Evolutionary conservation across 2,888 invertebrate species (phyloP).

Genomic region (Stenolophus ochropezus): DNA sequence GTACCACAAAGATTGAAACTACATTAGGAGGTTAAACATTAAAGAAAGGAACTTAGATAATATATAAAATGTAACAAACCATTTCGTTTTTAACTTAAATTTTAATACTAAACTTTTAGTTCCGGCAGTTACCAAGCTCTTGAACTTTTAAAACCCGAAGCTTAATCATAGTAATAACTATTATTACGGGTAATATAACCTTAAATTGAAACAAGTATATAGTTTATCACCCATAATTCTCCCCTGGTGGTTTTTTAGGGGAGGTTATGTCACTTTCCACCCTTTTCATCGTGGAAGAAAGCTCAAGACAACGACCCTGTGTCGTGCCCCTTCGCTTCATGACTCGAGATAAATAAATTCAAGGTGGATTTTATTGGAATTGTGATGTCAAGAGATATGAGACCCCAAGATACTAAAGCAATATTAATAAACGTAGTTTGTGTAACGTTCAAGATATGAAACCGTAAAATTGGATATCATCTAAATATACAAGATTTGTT

Average conservation of each 20-base stretch:
- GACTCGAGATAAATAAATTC: constrained; percentile 61
- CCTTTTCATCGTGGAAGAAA: not conserved
- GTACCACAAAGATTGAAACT: not conserved
- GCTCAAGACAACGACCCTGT: constrained; percentile 7
- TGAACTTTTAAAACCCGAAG: not conserved
- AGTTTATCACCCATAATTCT: not conserved
- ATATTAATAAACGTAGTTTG: constrained; percentile 58
- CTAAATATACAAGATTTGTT: constrained; percentile 31
- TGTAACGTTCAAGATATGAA: constrained; percentile 33
- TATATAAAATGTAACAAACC: not conserved
- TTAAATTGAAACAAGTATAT: constrained; percentile 8
- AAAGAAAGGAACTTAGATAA: not conserved
- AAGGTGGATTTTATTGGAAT: constrained; percentile 63
- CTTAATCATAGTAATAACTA: not conserved
- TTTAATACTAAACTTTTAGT: not conserved
- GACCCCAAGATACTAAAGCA: constrained; percentile 46
- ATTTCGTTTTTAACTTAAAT: not conserved
- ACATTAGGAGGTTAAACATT: not conserved
- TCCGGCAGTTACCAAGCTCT: no score
- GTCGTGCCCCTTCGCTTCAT: not conserved
- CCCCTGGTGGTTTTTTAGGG: not conserved
- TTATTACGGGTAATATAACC: not conserved
- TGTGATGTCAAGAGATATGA: constrained; percentile 61
- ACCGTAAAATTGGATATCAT: constrained; percentile 28
- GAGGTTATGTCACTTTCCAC: constrained; percentile 17